phyloP scores from a whole-genome alignment of 2,888 invertebrate species.

The Drosophila atripex region DNA sequence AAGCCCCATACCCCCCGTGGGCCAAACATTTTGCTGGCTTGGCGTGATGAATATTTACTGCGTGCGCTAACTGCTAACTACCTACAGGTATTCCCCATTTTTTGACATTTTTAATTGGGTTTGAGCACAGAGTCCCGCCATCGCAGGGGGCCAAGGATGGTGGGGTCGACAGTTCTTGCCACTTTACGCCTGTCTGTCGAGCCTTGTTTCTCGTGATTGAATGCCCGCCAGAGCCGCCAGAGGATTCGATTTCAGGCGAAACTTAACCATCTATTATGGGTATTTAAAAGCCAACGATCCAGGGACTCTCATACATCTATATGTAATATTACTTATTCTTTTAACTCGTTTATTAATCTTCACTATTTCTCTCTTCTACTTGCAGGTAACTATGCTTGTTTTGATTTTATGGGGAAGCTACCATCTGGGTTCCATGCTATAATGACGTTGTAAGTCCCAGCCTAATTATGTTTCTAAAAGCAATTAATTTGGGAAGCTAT shows the following conservation, averaged over 20 bases:
- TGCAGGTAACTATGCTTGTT: conserved; percentile 58
- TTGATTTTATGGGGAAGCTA: conserved; percentile 23
- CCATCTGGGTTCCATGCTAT: not conserved
- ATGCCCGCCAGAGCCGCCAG: conserved; percentile 5
- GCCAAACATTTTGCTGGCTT: conserved; percentile 40
- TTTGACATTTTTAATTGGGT: conserved; percentile 79
- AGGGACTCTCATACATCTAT: not conserved
- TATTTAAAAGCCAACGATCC: not conserved
- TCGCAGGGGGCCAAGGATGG: not conserved
- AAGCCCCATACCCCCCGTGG: not conserved
- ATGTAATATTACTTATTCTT: not conserved
- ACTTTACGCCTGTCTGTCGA: conserved; percentile 50
- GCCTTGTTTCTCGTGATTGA: conserved; percentile 27
- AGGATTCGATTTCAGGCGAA: conserved; percentile 33
- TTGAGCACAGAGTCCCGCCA: conserved; percentile 64
- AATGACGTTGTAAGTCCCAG: conserved; percentile 51
- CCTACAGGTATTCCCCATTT: conserved; percentile 78
- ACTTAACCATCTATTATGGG: conserved; percentile 52
- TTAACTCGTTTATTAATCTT: conserved; percentile 6
- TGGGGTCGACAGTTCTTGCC: conserved; percentile 48
- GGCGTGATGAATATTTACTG: conserved; percentile 81
- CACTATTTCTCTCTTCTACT: conserved; percentile 24
- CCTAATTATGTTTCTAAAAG: conserved; percentile 46
- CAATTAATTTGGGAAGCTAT: conserved; percentile 53
- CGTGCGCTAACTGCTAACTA: conserved; percentile 78